These are phyloP conservation scores for Silurus meridionalis DNA, from an alignment of 2,113 vertebrate species.

Conservation along the genomic window DNA sequence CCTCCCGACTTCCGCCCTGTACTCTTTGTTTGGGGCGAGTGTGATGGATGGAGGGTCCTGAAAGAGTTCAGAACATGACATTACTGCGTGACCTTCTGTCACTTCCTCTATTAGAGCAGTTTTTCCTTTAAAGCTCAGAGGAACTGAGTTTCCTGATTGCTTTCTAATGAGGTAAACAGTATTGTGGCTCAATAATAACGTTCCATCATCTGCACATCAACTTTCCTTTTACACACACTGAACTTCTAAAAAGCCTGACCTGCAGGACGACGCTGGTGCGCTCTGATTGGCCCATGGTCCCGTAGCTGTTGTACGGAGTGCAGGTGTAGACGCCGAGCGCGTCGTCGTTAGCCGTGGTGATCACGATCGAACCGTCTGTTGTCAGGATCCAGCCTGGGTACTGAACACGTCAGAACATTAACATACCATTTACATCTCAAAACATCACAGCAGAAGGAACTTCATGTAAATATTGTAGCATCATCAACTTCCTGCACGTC, in stretches of 20 bases:
- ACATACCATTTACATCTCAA: background rate
- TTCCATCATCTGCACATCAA: background rate
- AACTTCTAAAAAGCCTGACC: constrained; percentile 63
- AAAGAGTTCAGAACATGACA: constrained; percentile 47
- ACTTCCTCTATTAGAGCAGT: constrained; percentile 24
- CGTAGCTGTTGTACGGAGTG: constrained; percentile 88
- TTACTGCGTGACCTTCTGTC: background rate
- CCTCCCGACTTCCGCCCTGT: constrained; percentile 81
- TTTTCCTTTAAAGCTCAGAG: background rate
- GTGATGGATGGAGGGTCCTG: constrained; percentile 88
- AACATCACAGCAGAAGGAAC: no score
- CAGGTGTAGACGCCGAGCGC: constrained; percentile 81
- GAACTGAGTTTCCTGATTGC: background rate
- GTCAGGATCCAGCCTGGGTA: constrained; percentile 86
- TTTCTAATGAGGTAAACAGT: background rate
- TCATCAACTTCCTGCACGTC: background rate
- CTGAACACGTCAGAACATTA: constrained; percentile 64
- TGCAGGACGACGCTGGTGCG: constrained; percentile 82
- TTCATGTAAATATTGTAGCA: background rate
- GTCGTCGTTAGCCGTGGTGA: constrained; percentile 86
- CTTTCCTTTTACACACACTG: background rate
- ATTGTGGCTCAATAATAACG: background rate
- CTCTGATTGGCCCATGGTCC: constrained; percentile 79
- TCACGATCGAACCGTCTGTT: constrained; percentile 77
- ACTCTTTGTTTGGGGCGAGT: constrained; percentile 77